Evolutionary conservation across 2,888 invertebrate genomes (phyloP), one percentile per base, ranked within the genome.

Genomic region (Drosophila buzzatii): DNA sequence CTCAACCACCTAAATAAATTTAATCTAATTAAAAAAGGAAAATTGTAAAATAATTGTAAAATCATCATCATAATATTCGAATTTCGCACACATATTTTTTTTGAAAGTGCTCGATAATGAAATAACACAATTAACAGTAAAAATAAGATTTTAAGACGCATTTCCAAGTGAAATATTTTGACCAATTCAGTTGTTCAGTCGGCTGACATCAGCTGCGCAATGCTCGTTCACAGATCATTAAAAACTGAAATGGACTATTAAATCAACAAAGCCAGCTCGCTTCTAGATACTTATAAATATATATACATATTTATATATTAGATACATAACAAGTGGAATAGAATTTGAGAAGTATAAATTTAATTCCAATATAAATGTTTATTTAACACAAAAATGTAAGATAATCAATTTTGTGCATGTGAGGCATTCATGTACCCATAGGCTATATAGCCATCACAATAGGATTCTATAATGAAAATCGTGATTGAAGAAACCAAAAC

Each of bases 401-500:
- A 12, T 14, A 14, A 45, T 7, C 14, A 45, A 23, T 45, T 14
- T 12, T 4, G 4, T 16, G 31, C 1, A 31, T n/a, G n/a, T 6
- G 10, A 16, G n/a, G 2, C 8, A 14, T 27, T 27, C 8, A 3
- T 14, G 3, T 16, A 9, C 5, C n/a, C n/a, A n/a, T n/a, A n/a
- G n/a, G n/a, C n/a, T n/a, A 31, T 3, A n/a, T 47, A 27, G 9
- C 33, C 12, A 45, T 18, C 33, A 14, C 20, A 47, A 45, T n/a
- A 5, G 8, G 27, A 42, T 10, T 27, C 33, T 6, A 45, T 16
- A 33, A 45, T 10, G 33, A 61, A 57, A 44, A 16, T 39, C 31
- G n/a, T 57, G 35, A 65, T 41, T 33, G 70, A n/a, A 33, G 53
- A 18, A 60, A 74, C 27, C 33, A 52, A 70, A 73, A 63, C 44